Percentiles rank a stretch among this genome's conserved stretches.
phyloP scores from a whole-genome alignment of 2,888 invertebrate species.

The Eurytoma californica region DNA sequence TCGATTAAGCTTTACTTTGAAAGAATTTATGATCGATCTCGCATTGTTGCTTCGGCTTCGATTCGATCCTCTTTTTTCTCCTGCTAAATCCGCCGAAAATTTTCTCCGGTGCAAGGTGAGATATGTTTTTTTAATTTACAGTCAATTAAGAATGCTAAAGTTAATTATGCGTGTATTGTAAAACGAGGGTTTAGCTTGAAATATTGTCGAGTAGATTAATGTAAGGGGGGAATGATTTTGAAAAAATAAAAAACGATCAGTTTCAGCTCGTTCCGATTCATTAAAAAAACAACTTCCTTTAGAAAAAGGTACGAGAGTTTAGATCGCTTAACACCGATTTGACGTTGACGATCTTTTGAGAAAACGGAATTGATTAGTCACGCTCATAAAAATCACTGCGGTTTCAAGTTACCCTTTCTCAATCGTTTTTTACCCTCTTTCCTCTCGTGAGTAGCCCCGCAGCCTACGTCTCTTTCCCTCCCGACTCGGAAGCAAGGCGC shows the following conservation, averaged over 20 bases:
- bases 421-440: not conserved
- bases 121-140: conserved; percentile 12
- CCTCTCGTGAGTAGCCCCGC: conserved; percentile 36
- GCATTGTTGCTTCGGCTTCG: conserved; percentile 1
- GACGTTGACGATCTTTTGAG: conserved; percentile 56
- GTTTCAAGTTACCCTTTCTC: conserved; percentile 59
- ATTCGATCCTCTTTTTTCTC: not conserved
- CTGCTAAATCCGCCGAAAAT: too few species aligned
- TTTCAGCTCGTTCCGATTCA: not conserved
- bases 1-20: conserved; percentile 46
- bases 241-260: not conserved
- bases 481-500: conserved; percentile 49
- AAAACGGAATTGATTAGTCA: conserved; percentile 69
- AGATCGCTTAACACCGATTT: conserved; percentile 27
- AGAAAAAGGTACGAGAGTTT: conserved; percentile 3
- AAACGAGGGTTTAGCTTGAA: not conserved
- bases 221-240: not conserved
- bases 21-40: conserved; percentile 44
- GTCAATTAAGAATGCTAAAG: not conserved
- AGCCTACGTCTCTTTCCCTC: not conserved
- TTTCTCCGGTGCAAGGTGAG: not conserved
- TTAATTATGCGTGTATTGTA: conserved; percentile 1
- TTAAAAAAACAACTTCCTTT: not conserved
- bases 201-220: not conserved
- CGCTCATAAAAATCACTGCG: conserved; percentile 57